phyloP scores from a whole-genome alignment of 2,888 invertebrate species.

The Pyrochroa serraticornis region DNA sequence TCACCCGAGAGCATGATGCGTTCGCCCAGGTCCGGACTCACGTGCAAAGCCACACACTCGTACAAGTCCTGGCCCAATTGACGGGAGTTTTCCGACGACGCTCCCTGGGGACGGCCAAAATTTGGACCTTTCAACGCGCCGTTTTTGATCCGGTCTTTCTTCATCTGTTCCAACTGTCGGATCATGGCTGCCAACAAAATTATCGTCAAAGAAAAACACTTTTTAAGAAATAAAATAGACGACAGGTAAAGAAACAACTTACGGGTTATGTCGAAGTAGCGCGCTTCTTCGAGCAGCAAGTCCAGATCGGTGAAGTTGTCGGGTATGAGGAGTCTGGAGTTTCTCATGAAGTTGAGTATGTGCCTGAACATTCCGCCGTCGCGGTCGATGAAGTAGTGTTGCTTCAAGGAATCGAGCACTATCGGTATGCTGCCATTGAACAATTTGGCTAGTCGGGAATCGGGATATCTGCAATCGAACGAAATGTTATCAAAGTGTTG shows the following conservation, averaged over 20 bases:
- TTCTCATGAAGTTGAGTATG: conserved; percentile 94
- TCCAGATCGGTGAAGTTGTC: conserved; percentile 87
- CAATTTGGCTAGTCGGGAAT: conserved; percentile 88
- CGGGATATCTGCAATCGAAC: conserved; percentile 79
- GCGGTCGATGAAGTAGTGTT: conserved; percentile 98
- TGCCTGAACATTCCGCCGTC: conserved; percentile 98
- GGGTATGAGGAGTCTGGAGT: conserved; percentile 85
- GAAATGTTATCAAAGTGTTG: neutral
- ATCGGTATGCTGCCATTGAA: conserved; percentile 96
- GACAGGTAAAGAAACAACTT: no score
- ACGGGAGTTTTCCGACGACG: conserved; percentile 37
- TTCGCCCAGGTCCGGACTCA: conserved; percentile 82
- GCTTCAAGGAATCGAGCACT: conserved; percentile 93
- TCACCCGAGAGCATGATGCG: conserved; percentile 83
- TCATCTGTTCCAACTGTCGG: conserved; percentile 74
- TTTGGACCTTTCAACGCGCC: conserved; percentile 50
- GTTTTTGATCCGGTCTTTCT: conserved; percentile 71
- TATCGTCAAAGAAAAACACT: conserved; percentile 1
- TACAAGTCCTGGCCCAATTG: conserved; percentile 59
- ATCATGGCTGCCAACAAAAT: conserved; percentile 66
- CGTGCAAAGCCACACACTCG: conserved; percentile 81
- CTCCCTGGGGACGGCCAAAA: conserved; percentile 42
- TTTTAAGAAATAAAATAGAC: conserved; percentile 12
- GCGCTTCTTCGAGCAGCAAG: conserved; percentile 86
- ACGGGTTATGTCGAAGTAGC: conserved; percentile 89